These are phyloP conservation scores for Darevskia nairensis DNA, from an alignment of 2,797 vertebrate species.

Conservation along the genomic window DNA sequence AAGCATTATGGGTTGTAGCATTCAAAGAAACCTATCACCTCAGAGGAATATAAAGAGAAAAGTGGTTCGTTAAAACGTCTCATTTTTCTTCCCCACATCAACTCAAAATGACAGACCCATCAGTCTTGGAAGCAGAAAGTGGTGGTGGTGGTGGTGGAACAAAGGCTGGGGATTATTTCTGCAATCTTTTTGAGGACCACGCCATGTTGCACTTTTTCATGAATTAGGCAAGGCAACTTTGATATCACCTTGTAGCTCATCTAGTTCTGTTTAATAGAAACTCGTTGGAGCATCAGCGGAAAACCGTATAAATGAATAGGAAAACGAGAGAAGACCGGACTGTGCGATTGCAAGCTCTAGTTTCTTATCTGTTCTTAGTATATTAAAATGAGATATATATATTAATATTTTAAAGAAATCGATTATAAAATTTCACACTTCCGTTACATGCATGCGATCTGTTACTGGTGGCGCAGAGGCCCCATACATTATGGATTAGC, in stretches of 20 bases:
- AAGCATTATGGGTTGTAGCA: not conserved
- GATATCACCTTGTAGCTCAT: conserved; percentile 51
- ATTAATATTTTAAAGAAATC: conserved; percentile 27
- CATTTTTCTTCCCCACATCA: conserved; percentile 50
- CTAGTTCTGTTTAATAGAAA: conserved; percentile 60
- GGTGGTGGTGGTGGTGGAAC: not conserved
- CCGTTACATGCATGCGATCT: not conserved
- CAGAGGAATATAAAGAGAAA: conserved; percentile 12
- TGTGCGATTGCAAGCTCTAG: conserved; percentile 34
- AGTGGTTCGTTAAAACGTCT: conserved; percentile 33
- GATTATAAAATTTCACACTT: not conserved
- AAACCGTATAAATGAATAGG: conserved; percentile 40
- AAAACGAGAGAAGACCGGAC: not conserved
- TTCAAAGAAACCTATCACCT: conserved; percentile 4
- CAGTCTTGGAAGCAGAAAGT: conserved; percentile 15
- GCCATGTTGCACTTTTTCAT: conserved; percentile 48
- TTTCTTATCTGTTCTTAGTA: conserved; percentile 1
- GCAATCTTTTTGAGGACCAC: conserved; percentile 49
- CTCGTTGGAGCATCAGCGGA: conserved; percentile 43
- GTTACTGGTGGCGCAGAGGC: not conserved
- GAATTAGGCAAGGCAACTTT: conserved; percentile 46
- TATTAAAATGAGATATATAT: not conserved
- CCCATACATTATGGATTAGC: not conserved
- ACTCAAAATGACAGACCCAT: conserved; percentile 39
- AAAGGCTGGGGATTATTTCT: conserved; percentile 54